Base-by-base conservation (phyloP, 2,888 invertebrate species). In the Agrotis clavis region DNA sequence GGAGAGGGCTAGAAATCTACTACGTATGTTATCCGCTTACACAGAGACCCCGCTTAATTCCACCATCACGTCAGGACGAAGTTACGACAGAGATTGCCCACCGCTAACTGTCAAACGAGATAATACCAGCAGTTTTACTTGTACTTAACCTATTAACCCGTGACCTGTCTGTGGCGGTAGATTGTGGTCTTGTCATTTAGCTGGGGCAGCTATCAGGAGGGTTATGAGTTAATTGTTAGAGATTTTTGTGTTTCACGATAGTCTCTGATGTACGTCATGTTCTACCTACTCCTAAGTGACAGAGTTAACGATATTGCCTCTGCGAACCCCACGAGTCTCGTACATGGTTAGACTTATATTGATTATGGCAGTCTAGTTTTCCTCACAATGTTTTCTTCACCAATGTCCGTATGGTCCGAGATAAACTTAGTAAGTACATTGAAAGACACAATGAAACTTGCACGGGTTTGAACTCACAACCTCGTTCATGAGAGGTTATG, bases 121-220 rank as follows among this genome's bases (percentile, higher is more conserved):
- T 81, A 84, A 83, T 77, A 85, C 71, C 57, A 67, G 35, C 73
- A 80, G 73, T 79, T 82, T 84, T 82, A 80, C 77, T 85, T 85
- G 77, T 71, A 83, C 80, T 83, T 84, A 84, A 82, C 82, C 85
- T 71, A 74, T 70, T 74, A 60, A 77, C 74, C 70, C 81, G 47
- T 63, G 71, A 65, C 79, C 76, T 76, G 53, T 61, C 69, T 69
- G 71, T 63, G n/a, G 62, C 74, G 74, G 72, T 63, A 71, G 67
- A 67, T 70, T 76, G 82, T 57, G 81, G 67, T 61, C 71, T 76
- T 64, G 47, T 64, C 54, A 71, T 79, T 79, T 67, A 65, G 35
- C 54, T 45, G 18, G 47, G 35, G 53, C n/a, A 47, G 67, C 61
- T 57, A 77, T 56, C 60, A 53, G n/a, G 41, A 50, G n/a, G 63